phyloP scores from a whole-genome alignment of 1,140 invertebrate species.

The Drosophila bifasciata region DNA sequence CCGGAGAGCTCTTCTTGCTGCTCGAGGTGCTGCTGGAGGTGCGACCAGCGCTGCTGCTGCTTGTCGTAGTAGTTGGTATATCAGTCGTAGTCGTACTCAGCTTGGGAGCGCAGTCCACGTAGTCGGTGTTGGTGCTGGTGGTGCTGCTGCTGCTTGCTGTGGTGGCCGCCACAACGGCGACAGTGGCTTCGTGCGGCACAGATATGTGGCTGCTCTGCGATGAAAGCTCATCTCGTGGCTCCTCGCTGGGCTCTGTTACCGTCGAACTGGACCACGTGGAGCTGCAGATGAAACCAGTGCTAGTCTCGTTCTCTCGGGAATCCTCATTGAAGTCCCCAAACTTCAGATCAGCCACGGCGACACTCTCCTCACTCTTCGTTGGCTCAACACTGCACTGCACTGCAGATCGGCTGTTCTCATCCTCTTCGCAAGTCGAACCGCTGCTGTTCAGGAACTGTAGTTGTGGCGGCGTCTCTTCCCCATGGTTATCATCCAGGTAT shows the following conservation, averaged over 20 bases:
- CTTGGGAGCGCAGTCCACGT: constrained; percentile 54
- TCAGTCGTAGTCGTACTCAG: neutral
- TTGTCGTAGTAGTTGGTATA: constrained; percentile 3
- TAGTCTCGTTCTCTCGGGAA: constrained; percentile 7
- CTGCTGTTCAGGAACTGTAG: constrained; percentile 75
- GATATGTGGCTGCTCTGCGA: constrained; percentile 8
- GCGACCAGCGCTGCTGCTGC: no score
- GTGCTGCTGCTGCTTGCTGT: constrained; percentile 3
- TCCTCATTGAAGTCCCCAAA: constrained; percentile 74
- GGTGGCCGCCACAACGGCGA: neutral
- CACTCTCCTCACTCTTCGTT: constrained; percentile 23
- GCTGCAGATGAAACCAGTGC: constrained; percentile 60
- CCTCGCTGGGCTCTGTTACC: constrained; percentile 26
- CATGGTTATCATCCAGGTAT: neutral
- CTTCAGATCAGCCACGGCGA: constrained; percentile 47
- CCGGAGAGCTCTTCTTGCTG: constrained; percentile 54
- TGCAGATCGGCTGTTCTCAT: constrained; percentile 25
- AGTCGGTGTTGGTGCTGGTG: constrained; percentile 35
- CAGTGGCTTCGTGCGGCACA: neutral
- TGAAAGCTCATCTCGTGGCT: constrained; percentile 13
- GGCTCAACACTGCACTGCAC: neutral
- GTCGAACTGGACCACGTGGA: constrained; percentile 70
- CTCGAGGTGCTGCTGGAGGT: neutral
- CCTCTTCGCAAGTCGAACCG: constrained; percentile 72
- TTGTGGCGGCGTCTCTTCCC: constrained; percentile 36